Conservation (phyloP, 2,113 vertebrate genomes). For the Physeter macrocephalus region DNA sequence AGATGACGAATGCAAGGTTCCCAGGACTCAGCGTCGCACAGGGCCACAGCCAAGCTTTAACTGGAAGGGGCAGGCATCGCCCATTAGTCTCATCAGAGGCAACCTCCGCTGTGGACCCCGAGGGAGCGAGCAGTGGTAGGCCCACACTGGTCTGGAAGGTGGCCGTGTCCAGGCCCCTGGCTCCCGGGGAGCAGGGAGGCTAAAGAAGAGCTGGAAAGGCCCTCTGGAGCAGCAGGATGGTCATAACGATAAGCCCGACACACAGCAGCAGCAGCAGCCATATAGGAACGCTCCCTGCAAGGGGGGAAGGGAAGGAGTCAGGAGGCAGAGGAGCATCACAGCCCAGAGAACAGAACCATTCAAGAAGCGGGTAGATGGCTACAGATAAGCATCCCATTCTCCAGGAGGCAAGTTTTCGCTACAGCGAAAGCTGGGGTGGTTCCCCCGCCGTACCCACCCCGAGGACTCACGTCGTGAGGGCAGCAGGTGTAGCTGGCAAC, state of each 20-base stretch:
- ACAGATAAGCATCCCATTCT: not conserved
- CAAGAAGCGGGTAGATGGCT: not conserved
- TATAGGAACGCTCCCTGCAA: conserved; percentile 86
- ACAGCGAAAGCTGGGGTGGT: not conserved
- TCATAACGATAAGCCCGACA: conserved; percentile 82
- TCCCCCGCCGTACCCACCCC: no score
- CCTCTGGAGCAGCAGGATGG: conserved; percentile 88
- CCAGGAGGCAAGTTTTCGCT: not conserved
- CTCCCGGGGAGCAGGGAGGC: not conserved
- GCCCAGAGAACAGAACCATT: not conserved
- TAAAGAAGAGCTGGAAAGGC: conserved; percentile 90
- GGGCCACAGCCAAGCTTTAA: not conserved
- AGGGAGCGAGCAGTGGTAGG: not conserved
- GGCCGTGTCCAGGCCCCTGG: not conserved
- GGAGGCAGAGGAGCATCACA: not conserved
- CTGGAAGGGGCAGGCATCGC: not conserved
- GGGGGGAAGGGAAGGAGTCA: not conserved
- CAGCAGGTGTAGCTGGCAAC: conserved; percentile 91
- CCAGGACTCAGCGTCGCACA: not conserved
- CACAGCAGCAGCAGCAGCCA: conserved; percentile 92
- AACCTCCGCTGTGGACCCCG: not conserved
- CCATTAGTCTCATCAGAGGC: not conserved
- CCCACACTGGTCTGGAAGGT: not conserved
- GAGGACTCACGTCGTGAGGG: conserved; percentile 86
- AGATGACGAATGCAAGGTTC: not conserved